Percentiles rank a stretch among this genome's conserved stretches.
These are phyloP conservation scores for Hylomyscus alleni DNA, from an alignment of 2,797 vertebrate species.

Conservation along the genomic window DNA sequence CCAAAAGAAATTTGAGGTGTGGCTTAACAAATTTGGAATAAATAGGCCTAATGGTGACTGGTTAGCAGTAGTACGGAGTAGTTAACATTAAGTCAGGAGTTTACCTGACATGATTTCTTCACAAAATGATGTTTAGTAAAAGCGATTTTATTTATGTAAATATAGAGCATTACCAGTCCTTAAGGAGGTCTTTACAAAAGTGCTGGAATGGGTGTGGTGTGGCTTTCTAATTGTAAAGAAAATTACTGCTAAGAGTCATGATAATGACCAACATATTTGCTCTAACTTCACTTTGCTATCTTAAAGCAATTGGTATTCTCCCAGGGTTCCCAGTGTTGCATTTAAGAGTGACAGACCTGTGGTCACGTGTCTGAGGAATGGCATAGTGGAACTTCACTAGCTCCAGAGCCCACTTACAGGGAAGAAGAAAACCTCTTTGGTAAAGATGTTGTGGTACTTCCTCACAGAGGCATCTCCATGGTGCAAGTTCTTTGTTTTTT, in stretches of 20 bases:
- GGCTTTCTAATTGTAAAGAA: background rate
- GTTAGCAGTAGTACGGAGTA: background rate
- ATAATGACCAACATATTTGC: background rate
- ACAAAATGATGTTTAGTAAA: conserved; percentile 11
- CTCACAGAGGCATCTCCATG: background rate
- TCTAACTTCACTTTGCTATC: conserved; percentile 23
- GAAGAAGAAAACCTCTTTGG: background rate
- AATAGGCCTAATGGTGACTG: background rate
- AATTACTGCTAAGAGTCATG: background rate
- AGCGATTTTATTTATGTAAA: background rate
- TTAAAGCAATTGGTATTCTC: background rate
- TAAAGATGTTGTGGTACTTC: background rate
- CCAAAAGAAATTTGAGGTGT: background rate
- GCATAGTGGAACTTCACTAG: background rate
- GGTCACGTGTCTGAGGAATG: background rate
- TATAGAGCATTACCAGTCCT: background rate
- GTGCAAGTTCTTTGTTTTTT: background rate
- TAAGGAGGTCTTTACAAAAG: background rate
- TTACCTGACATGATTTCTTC: background rate
- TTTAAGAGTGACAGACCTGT: background rate
- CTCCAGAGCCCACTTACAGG: background rate
- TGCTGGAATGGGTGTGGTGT: background rate
- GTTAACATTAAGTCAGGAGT: background rate
- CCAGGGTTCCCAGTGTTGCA: background rate
- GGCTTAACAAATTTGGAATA: conserved; percentile 45